Evolutionary conservation across 2,797 vertebrate species (phyloP).

Genomic region (Acrossocheilus fasciatus): DNA sequence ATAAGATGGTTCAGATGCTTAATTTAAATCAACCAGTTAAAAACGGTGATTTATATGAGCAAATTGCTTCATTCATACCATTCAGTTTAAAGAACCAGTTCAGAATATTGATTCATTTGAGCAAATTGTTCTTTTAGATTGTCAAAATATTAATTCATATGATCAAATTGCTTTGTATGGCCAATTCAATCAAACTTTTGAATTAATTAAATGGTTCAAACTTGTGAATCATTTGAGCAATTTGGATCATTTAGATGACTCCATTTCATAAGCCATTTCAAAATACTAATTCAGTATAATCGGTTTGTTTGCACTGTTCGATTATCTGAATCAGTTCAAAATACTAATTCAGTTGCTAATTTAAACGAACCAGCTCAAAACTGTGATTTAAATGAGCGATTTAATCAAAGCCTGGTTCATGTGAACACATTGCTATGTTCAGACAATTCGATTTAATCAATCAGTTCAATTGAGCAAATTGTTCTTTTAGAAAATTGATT

Average conservation of each 20-base stretch:
- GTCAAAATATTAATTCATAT: no score
- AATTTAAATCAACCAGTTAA: neutral
- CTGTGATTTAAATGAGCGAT: neutral
- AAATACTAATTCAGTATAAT: neutral
- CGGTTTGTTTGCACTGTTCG: neutral
- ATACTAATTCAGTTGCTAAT: neutral
- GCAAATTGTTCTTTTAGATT: neutral
- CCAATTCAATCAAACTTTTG: neutral
- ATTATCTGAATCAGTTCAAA: neutral
- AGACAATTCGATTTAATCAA: neutral
- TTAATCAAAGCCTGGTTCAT: no score
- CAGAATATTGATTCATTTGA: neutral
- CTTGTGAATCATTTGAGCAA: neutral
- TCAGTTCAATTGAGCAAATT: neutral
- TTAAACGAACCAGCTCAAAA: neutral
- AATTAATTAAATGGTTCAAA: neutral
- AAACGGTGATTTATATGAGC: neutral
- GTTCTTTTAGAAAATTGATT: neutral
- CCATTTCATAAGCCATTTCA: neutral
- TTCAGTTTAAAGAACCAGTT: neutral
- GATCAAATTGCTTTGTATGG: neutral
- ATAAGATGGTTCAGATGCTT: neutral
- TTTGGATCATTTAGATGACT: neutral
- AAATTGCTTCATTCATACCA: neutral
- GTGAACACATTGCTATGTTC: neutral